Conservation (phyloP, 2,888 invertebrate genomes). For the Idaea dimidiata region DNA sequence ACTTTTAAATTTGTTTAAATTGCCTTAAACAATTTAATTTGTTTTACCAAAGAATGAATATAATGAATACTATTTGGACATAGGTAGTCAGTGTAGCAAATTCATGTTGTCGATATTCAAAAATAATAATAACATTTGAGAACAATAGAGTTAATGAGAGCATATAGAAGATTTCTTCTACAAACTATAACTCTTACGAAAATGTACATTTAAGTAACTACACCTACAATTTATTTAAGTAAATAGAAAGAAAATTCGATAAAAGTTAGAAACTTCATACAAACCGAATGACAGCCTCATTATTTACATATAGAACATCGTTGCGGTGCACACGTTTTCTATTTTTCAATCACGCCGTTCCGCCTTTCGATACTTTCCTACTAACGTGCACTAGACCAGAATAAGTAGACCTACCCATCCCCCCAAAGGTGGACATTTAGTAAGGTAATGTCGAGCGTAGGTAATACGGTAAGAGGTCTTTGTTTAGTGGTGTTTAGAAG, state of each 20-base stretch:
- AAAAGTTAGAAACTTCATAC: constrained; percentile 38
- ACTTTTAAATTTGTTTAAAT: no score
- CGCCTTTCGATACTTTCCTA: constrained; percentile 77
- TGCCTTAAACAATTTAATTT: no score
- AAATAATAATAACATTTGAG: no score
- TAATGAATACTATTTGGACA: no score
- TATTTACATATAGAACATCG: constrained; percentile 59
- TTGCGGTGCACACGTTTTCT: constrained; percentile 57
- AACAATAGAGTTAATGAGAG: no score
- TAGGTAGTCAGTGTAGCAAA: no score
- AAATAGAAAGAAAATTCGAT: background rate
- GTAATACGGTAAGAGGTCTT: constrained; percentile 53
- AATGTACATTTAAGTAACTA: background rate
- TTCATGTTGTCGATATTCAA: no score
- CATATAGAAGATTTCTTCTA: no score
- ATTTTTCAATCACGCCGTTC: constrained; percentile 75
- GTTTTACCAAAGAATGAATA: no score
- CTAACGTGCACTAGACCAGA: constrained; percentile 53
- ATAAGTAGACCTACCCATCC: constrained; percentile 40
- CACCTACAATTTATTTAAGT: background rate
- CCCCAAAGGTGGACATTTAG: constrained; percentile 32
- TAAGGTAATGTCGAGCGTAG: constrained; percentile 43
- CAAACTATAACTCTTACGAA: background rate
- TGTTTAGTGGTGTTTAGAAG: constrained; percentile 51
- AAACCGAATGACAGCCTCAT: constrained; percentile 44